Percentiles rank a stretch among this genome's conserved stretches.
Conservation (phyloP, 2,113 vertebrate genomes). For the Heloderma charlesbogerti region DNA sequence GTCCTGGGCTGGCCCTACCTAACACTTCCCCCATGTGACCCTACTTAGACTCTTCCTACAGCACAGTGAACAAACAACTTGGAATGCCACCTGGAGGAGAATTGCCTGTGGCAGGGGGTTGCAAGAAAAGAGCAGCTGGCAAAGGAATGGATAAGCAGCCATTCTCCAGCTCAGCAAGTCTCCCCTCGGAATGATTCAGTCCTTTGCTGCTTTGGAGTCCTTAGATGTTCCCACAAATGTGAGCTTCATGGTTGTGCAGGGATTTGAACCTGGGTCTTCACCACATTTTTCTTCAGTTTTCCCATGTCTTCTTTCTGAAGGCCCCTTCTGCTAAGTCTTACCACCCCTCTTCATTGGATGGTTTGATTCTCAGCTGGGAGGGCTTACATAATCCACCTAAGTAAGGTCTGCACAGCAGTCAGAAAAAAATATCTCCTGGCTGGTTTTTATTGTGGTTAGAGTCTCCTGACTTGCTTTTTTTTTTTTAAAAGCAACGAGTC, state of each 20-base stretch:
- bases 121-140: neutral
- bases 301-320: neutral
- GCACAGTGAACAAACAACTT: neutral
- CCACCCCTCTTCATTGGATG: neutral
- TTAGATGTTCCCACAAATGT: neutral
- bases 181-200: neutral
- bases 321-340: neutral
- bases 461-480: neutral
- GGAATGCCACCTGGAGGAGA: neutral
- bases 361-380: neutral
- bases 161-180: neutral
- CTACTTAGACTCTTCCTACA: neutral
- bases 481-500: neutral
- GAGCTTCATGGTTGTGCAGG: too few species aligned
- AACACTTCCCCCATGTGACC: neutral
- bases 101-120: neutral
- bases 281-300: neutral
- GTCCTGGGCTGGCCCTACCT: neutral
- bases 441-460: neutral
- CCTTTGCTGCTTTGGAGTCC: neutral
- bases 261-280: neutral
- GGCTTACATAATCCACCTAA: neutral
- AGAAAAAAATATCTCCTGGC: neutral
- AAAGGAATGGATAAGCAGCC: neutral
- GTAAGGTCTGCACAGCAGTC: neutral